Percentiles rank a stretch among this genome's conserved stretches.
phyloP scores from a whole-genome alignment of 2,797 vertebrate species.

The Sebastolobus alascanus region DNA sequence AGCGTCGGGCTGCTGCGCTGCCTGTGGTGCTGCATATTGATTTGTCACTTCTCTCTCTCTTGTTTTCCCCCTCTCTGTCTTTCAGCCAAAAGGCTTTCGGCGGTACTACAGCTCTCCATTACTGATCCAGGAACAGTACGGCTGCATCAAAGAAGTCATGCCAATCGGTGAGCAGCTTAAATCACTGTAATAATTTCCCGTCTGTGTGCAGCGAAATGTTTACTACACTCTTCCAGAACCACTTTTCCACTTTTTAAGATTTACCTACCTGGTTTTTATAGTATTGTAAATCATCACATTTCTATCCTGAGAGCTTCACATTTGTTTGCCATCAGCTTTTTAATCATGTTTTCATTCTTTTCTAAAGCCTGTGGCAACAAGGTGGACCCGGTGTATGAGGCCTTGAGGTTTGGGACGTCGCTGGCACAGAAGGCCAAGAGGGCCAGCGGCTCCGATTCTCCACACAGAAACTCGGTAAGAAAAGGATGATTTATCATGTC shows the following conservation, averaged over 20 bases:
- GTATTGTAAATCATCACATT: conserved; percentile 9
- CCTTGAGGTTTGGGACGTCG: conserved; percentile 96
- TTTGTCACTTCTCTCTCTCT: conserved; percentile 24
- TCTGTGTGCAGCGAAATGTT: neutral
- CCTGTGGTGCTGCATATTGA: conserved; percentile 28
- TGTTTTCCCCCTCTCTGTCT: conserved; percentile 19
- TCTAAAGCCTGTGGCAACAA: conserved; percentile 95
- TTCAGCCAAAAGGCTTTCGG: conserved; percentile 97
- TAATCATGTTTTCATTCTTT: conserved; percentile 19
- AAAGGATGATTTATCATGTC: neutral
- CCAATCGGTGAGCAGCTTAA: conserved; percentile 92
- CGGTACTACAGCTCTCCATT: conserved; percentile 98
- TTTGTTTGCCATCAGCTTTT: conserved; percentile 35
- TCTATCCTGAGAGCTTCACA: neutral
- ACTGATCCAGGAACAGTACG: conserved; percentile 98
- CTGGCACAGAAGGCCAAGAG: conserved; percentile 97
- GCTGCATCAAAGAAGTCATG: conserved; percentile 99
- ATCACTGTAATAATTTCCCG: conserved; percentile 1
- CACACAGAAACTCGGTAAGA: conserved; percentile 93
- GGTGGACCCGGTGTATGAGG: conserved; percentile 98
- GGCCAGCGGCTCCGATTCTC: conserved; percentile 93
- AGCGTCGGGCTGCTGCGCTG: conserved; percentile 4
- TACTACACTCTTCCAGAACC: neutral
- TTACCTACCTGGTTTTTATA: conserved; percentile 6
- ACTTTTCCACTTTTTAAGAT: conserved; percentile 16